These are phyloP conservation scores for Zygogramma bicolorata DNA, from an alignment of 2,888 invertebrate genomes.

Conservation along the genomic window DNA sequence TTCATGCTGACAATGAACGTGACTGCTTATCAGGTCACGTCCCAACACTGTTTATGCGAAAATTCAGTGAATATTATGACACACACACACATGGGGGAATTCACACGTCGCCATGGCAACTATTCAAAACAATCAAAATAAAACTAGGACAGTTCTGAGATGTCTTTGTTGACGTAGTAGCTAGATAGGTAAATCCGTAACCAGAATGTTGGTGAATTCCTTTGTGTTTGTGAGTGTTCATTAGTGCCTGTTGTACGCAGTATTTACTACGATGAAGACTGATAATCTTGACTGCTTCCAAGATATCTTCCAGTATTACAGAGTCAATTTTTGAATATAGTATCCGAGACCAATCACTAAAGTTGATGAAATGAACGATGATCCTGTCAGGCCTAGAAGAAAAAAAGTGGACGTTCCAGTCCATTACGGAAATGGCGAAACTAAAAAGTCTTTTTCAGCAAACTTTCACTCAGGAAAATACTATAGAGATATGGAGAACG, in stretches of 20 bases:
- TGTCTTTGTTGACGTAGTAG: constrained; percentile 48
- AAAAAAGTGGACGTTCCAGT: constrained; percentile 60
- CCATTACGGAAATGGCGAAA: constrained; percentile 47
- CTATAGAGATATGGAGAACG: background rate
- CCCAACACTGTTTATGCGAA: background rate
- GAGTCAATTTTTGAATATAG: background rate
- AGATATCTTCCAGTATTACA: constrained; percentile 18
- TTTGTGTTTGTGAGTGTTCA: background rate
- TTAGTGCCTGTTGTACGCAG: background rate
- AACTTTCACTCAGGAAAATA: constrained; percentile 57
- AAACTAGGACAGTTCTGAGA: constrained; percentile 11
- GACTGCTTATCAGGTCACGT: background rate
- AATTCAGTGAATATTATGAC: background rate
- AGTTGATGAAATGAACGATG: constrained; percentile 32
- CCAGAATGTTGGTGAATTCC: background rate
- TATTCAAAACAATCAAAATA: constrained; percentile 40
- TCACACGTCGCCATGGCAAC: constrained; percentile 46
- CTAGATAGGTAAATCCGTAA: background rate
- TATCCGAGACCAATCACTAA: background rate
- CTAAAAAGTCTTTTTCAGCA: constrained; percentile 55
- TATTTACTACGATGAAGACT: background rate
- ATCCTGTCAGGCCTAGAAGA: constrained; percentile 53
- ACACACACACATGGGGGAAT: background rate
- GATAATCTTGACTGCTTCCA: constrained; percentile 43
- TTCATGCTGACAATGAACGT: too few relatives aligned